Percentiles rank a stretch among this genome's conserved stretches.
These are phyloP conservation scores for Chlorops oryzae DNA, from an alignment of 1,140 invertebrate genomes.

Conservation along the genomic window DNA sequence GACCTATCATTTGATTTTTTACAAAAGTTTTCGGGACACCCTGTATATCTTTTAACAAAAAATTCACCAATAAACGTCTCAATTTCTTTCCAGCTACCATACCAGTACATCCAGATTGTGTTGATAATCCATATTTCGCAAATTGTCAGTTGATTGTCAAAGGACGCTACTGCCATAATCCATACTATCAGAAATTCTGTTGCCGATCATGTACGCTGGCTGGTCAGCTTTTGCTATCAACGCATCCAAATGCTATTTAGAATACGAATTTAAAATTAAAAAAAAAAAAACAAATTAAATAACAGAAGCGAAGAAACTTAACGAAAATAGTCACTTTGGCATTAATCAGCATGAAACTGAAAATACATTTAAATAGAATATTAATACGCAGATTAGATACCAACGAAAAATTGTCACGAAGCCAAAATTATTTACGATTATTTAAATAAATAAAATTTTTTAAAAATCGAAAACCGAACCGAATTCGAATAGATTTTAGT, in stretches of 20 bases:
- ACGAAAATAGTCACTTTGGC: no score
- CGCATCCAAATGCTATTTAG: constrained; percentile 39
- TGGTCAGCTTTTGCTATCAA: constrained; percentile 55
- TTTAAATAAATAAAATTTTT: no score
- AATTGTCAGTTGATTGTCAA: constrained; percentile 81
- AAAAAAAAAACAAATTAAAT: neutral
- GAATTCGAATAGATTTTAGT: no score
- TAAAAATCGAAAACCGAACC: no score
- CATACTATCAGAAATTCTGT: constrained; percentile 88
- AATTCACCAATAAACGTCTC: no score
- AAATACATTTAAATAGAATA: no score
- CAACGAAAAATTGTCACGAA: no score
- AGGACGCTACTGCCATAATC: constrained; percentile 74
- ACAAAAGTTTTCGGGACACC: no score
- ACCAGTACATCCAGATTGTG: constrained; percentile 70
- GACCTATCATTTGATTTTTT: no score
- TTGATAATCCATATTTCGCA: constrained; percentile 82
- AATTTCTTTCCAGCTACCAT: constrained; percentile 54
- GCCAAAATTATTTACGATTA: no score
- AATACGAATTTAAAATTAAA: constrained; percentile 18
- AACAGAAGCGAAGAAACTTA: neutral
- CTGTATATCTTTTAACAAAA: neutral
- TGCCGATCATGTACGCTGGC: constrained; percentile 84
- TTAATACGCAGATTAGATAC: no score
- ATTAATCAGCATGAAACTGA: no score